These are phyloP conservation scores for Elgaria multicarinata DNA, from an alignment of 2,113 vertebrate species.

Conservation along the genomic window DNA sequence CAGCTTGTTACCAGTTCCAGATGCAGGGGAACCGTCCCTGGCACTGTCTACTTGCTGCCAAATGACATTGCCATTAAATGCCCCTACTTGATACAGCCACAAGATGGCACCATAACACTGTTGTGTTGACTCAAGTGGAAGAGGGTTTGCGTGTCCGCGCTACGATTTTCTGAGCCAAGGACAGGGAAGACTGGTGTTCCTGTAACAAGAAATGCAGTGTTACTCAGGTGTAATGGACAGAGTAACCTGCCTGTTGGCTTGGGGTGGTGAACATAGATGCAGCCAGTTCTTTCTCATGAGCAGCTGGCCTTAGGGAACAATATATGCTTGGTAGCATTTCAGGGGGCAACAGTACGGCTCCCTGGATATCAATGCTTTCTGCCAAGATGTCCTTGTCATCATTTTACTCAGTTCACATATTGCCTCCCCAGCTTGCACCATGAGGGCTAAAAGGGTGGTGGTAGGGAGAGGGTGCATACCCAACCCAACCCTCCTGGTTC, in stretches of 20 bases:
- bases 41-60: neutral
- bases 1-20: neutral
- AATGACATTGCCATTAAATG: neutral
- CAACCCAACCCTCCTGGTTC: too few species aligned
- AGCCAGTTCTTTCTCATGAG: neutral
- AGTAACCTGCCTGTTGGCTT: neutral
- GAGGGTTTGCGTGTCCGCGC: too few species aligned
- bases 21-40: neutral
- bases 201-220: constrained; percentile 1
- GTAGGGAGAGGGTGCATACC: neutral
- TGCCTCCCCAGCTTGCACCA: neutral
- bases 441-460: neutral
- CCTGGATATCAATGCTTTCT: too few species aligned
- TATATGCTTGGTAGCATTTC: neutral
- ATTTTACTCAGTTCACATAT: neutral
- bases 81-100: constrained; percentile 16
- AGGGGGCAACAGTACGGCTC: neutral
- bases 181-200: neutral
- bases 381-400: neutral
- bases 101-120: constrained; percentile 28
- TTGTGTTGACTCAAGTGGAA: neutral
- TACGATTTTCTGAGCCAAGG: neutral
- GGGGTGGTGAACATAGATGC: neutral
- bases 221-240: neutral
- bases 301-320: too few species aligned